Evolutionary conservation across 37 sponge, comb jelly and placozoan genomes (phyloP), one percentile per base, ranked within the genome.

Genomic region (Haliclona indistincta): DNA sequence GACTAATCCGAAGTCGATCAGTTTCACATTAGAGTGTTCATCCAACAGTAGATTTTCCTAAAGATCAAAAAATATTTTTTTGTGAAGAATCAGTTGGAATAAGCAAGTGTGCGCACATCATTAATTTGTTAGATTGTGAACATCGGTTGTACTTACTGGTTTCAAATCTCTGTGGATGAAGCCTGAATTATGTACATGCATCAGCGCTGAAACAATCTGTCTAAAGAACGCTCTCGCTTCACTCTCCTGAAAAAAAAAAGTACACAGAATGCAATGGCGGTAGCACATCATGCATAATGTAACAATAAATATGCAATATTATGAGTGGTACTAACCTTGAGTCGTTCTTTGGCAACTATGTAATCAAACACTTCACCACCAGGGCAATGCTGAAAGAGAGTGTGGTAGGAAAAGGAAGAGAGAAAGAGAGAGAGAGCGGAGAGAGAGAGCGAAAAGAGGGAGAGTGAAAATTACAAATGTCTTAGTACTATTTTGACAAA

Each of bases 361-460:
- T 96, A 96, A 78, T 96, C 97, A 61, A 96, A 96, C 41, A 96
- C 40, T 60, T 96, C 97, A 38, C 97, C 97, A 38, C 97, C 97
- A 44, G 97, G 84, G 55, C 91, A 93, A 43, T 81, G 86, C 95
- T 95, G 76, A 34, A 84, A 36, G 41, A 25, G 53, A 51, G 26
- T 11, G 25, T 15, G n/a, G 28, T 6, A 41, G 51, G 22, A 43
- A 69, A 35, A 15, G 40, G 11, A 49, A 17, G 52, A 49, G 52
- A 49, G 29, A 23, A 61, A 26, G 63, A 10, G 22, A 25, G 29
- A 61, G 25, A 17, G 30, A 61, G 63, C 25, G 63, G 63, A 61
- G 63, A 61, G 15, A 38, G 7, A 41, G 29, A 43, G 51, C 38
- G 33, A 29, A 10, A 34, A 38, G 36, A 64, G 65, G 36, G 4